These are phyloP conservation scores for Trochalopteron elliotii DNA, from an alignment of 2,113 vertebrate genomes.

Conservation along the genomic window DNA sequence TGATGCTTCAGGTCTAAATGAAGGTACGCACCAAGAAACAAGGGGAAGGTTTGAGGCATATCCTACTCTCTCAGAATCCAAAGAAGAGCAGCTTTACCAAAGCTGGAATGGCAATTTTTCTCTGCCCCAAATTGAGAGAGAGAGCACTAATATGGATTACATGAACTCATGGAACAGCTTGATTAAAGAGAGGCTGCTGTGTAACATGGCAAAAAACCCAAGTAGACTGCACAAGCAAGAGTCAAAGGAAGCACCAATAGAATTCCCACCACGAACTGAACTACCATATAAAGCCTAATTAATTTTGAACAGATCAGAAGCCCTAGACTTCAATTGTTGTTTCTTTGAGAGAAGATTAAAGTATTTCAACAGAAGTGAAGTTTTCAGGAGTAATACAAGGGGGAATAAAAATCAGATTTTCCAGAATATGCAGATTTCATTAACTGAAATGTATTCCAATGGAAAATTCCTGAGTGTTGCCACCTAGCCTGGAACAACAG, in stretches of 20 bases:
- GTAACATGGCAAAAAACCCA: neutral
- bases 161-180: neutral
- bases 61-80: neutral
- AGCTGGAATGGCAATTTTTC: neutral
- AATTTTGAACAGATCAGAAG: neutral
- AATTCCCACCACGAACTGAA: neutral
- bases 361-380: neutral
- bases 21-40: accelerated
- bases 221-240: neutral
- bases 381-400: neutral
- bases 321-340: neutral
- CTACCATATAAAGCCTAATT: neutral
- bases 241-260: neutral
- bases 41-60: neutral
- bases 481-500: neutral
- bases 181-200: neutral
- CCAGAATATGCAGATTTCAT: neutral
- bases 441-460: neutral
- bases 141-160: neutral
- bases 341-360: constrained; percentile 15
- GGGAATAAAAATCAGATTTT: neutral
- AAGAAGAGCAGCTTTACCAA: neutral
- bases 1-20: neutral
- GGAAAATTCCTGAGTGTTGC: neutral
- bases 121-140: neutral